Conservation (phyloP, 2,113 vertebrate genomes). For the Tringa solitaria region DNA sequence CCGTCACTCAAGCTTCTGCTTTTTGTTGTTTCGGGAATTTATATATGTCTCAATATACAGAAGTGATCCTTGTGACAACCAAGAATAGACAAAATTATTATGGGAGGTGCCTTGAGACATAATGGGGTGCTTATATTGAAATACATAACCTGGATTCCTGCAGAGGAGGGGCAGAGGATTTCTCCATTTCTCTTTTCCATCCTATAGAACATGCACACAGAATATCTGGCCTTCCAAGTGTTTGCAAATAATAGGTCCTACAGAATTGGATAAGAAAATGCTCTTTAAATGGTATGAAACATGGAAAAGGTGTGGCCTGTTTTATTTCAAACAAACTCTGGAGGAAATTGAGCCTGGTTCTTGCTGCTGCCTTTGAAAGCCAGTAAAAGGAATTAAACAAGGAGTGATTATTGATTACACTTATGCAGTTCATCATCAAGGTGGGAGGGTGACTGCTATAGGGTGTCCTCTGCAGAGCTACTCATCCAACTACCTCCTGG, state of each 20-base stretch:
- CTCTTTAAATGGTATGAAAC: neutral
- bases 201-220: neutral
- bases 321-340: neutral
- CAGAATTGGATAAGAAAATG: neutral
- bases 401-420: neutral
- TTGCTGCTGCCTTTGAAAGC: neutral
- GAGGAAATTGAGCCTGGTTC: neutral
- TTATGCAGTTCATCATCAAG: neutral
- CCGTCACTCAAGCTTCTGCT: neutral
- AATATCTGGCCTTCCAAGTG: neutral
- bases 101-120: neutral
- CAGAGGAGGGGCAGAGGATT: neutral
- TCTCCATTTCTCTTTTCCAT: neutral
- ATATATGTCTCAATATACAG: neutral
- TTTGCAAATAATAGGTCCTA: neutral
- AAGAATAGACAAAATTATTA: neutral
- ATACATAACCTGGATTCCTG: neutral
- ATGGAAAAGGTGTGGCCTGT: neutral
- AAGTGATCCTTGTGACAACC: neutral
- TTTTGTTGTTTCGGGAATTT: neutral
- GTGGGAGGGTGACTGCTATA: neutral
- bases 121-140: neutral
- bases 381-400: neutral
- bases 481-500: neutral
- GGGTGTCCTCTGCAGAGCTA: neutral